phyloP scores from a whole-genome alignment of 2,797 vertebrate genomes.

The Melanotaenia pygmaea region DNA sequence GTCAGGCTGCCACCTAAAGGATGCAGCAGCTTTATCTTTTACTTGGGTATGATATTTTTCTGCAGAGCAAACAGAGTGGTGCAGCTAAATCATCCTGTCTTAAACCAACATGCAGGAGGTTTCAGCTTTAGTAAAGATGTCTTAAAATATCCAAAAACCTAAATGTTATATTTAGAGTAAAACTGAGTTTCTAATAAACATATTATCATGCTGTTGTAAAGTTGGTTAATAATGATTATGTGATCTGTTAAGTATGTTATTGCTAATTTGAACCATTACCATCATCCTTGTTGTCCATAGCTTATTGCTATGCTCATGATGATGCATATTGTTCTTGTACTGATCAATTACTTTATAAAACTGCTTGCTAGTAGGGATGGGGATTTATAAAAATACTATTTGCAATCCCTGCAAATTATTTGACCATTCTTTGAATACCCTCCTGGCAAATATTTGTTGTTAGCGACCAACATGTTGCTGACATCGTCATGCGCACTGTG shows the following conservation, averaged over 20 bases:
- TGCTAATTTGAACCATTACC: background rate
- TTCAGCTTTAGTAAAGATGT: background rate
- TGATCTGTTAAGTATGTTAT: background rate
- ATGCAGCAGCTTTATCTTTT: background rate
- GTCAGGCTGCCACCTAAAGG: conserved; percentile 66
- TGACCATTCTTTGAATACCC: no score
- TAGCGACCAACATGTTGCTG: no score
- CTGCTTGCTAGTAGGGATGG: background rate
- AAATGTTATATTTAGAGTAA: background rate
- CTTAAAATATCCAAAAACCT: no score
- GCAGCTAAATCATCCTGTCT: background rate
- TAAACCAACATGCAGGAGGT: background rate
- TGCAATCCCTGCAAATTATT: no score
- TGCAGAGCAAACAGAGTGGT: background rate
- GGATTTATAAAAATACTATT: no score
- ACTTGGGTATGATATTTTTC: background rate
- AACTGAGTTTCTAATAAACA: background rate
- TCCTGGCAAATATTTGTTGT: no score
- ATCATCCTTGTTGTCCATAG: background rate
- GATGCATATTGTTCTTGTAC: background rate
- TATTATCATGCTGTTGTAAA: no score
- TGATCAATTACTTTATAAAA: background rate
- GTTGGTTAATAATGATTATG: background rate
- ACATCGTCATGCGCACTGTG: no score
- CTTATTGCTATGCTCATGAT: background rate